Base-by-base conservation (phyloP, 2,113 vertebrate genomes). In the Condylura cristata region DNA sequence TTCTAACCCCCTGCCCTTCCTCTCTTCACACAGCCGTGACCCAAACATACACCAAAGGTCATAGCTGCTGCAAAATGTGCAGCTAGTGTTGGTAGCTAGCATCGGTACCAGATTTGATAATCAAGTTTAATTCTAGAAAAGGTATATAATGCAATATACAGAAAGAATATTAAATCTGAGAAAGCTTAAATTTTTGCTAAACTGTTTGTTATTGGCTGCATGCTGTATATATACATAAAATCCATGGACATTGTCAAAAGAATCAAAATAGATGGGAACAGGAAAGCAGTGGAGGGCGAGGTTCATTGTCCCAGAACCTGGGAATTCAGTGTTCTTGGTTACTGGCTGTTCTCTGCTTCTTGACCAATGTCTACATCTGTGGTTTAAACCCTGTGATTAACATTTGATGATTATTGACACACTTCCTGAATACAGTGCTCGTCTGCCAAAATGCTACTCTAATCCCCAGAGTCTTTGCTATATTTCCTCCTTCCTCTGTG, bases 121-220 rank as follows among this genome's bases (percentile, higher is more conserved):
- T 32, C 53, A 84, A 12, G 9, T 92, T 93, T 58, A 65, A 68
- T 53, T 70, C 26, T 71, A 72, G 39, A 80, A 58, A 85, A 76
- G 68, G 22, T 75, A 12, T 37, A 12, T 72, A 26, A 18, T 70
- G 8, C 41, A 53, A 46, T 66, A 53, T 30, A 3, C 41, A 48
- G n/a, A 91, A 74, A 34, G 10, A 58, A 81, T 13, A 75, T 60
- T 51, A 68, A 80, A 46, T 72, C 30, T 30, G 3, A 70, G 17
- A 82, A 79, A 60, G 22, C n/a, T 88, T 63, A 80, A 53, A 92
- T 78, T 41, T 95, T 34, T 92, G n/a, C 41, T 26, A 56, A 94
- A 74, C 51, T 81, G 6, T 84, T 91, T 44, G 28, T 90, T 60
- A 58, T 12, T 78, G 34, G 4, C 30, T 81, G 20, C 11, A 46